Evolutionary conservation across 2,888 invertebrate genomes (phyloP).

Genomic region (Volucella inflata): DNA sequence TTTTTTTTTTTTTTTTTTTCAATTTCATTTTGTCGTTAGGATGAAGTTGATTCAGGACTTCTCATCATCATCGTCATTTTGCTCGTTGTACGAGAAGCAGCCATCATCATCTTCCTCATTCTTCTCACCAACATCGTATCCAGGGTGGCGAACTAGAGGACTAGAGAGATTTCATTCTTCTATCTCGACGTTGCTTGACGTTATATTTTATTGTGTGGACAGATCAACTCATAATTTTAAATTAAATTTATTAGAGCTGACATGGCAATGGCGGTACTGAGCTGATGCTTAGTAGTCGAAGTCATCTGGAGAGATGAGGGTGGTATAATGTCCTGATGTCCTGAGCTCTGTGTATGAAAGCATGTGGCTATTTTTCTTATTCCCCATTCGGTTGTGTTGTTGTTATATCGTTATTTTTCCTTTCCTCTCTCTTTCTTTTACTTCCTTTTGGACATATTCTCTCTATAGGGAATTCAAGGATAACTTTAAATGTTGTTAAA

Average conservation of each 20-base stretch:
- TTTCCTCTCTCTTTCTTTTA: conserved; percentile 7
- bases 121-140: conserved; percentile 1
- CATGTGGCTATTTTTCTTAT: conserved; percentile 60
- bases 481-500: conserved; percentile 45
- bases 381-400: conserved; percentile 48
- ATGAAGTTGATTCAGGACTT: conserved; percentile 38
- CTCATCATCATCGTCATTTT: conserved; percentile 11
- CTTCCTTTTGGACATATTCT: background rate
- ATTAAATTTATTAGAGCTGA: conserved; percentile 74
- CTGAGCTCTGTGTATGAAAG: conserved; percentile 35
- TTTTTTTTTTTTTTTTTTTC: background rate
- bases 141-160: background rate
- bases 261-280: conserved; percentile 59
- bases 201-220: conserved; percentile 72
- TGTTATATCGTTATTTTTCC: conserved; percentile 38
- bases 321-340: conserved; percentile 54
- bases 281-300: conserved; percentile 18
- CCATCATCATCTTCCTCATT: conserved; percentile 17
- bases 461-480: conserved; percentile 39
- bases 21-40: conserved; percentile 61
- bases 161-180: conserved; percentile 31
- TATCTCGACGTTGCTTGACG: conserved; percentile 38
- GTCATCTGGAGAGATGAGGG: conserved; percentile 20
- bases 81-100: conserved; percentile 29
- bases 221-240: conserved; percentile 76